phyloP scores from a whole-genome alignment of 2,888 invertebrate species.

The Tanaodytes sp. region DNA sequence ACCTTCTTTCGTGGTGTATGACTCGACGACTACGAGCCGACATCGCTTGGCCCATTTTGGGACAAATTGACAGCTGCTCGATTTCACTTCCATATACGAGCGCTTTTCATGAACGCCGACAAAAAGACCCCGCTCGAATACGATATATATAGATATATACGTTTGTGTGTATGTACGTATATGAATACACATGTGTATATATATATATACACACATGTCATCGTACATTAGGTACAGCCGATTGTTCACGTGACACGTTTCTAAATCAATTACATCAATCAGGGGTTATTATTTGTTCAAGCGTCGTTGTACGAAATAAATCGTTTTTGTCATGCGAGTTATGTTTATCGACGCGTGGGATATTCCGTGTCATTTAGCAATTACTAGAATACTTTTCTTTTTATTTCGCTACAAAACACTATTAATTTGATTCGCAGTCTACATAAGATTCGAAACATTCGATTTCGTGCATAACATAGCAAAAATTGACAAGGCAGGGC shows the following conservation, averaged over 20 bases:
- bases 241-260: constrained; percentile 31
- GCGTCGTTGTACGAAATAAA: constrained; percentile 5
- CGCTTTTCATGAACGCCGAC: constrained; percentile 39
- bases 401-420: no score
- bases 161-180: no score
- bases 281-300: constrained; percentile 22
- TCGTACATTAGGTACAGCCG: constrained; percentile 17
- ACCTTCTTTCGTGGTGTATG: constrained; percentile 50
- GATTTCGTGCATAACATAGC: no score
- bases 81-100: constrained; percentile 42
- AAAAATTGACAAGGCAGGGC: no score
- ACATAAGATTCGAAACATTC: no score
- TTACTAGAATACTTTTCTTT: no score
- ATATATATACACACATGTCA: no score
- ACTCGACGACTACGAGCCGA: constrained; percentile 36
- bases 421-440: no score
- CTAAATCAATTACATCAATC: constrained; percentile 43
- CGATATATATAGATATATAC: no score
- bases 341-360: neutral
- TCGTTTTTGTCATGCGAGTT: constrained; percentile 6
- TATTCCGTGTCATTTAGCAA: neutral
- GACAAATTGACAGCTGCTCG: constrained; percentile 45
- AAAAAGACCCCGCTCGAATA: constrained; percentile 21
- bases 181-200: no score
- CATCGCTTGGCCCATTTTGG: constrained; percentile 47